Conservation (phyloP, 2,113 vertebrate genomes). For the Notarius quadriscutis region DNA sequence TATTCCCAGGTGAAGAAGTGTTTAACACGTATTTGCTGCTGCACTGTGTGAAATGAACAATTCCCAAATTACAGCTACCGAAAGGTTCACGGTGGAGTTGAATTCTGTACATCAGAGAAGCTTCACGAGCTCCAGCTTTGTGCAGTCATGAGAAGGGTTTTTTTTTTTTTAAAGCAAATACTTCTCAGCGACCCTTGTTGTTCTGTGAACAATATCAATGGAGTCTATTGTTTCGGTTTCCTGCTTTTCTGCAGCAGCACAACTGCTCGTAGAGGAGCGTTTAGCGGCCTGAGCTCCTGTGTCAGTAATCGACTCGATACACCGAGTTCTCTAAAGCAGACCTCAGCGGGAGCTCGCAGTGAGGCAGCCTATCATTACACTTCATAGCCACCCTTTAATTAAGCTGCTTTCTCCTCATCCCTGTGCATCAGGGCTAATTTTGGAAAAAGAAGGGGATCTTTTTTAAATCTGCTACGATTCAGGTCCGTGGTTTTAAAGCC, state of each 20-base stretch:
- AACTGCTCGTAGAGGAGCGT: neutral
- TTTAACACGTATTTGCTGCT: neutral
- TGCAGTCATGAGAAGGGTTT: too few relatives aligned
- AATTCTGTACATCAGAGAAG: neutral
- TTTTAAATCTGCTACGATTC: constrained; percentile 6
- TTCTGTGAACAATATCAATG: neutral
- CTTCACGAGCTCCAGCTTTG: neutral
- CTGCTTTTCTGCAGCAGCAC: neutral
- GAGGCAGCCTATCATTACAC: constrained; percentile 36
- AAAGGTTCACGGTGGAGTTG: neutral
- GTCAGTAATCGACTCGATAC: constrained; percentile 42
- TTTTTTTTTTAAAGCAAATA: neutral
- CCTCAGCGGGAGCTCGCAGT: neutral
- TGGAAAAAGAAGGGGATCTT: constrained; percentile 8
- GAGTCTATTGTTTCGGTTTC: neutral
- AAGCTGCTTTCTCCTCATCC: constrained; percentile 11
- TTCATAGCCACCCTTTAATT: constrained; percentile 49
- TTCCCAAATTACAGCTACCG: neutral
- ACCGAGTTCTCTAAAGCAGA: constrained; percentile 14
- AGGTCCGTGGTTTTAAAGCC: neutral
- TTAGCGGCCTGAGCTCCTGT: constrained; percentile 14
- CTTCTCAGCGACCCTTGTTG: neutral
- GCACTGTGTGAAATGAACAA: neutral
- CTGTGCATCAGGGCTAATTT: constrained; percentile 31
- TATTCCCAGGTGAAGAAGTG: neutral